Evolutionary conservation across 2,888 invertebrate genomes (phyloP).

Genomic region (Fragum whitleyi): DNA sequence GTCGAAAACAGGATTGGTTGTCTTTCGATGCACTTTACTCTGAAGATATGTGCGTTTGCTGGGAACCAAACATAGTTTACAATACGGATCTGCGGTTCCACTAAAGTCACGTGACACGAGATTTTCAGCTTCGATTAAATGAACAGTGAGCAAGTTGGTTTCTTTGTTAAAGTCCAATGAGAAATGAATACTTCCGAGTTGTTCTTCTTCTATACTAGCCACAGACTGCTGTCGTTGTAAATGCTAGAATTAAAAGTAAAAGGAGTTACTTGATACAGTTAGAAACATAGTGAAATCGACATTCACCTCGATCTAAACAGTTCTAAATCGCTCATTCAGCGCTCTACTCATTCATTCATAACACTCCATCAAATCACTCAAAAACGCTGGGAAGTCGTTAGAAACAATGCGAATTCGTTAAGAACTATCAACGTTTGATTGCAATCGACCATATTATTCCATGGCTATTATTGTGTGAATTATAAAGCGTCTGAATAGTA

Average conservation of each 20-base stretch:
- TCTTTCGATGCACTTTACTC: conserved; percentile 88
- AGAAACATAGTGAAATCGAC: too few relatives aligned
- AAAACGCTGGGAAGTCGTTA: too few relatives aligned
- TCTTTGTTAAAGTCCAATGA: conserved; percentile 88
- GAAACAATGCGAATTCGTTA: too few relatives aligned
- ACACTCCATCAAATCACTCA: too few relatives aligned
- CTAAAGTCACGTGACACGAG: conserved; percentile 80
- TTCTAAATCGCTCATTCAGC: too few relatives aligned
- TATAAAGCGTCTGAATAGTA: too few relatives aligned
- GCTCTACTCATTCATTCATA: too few relatives aligned
- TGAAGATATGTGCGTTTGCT: conserved; percentile 86
- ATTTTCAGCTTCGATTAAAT: conserved; percentile 88
- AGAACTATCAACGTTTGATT: too few relatives aligned
- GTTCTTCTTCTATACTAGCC: conserved; percentile 85
- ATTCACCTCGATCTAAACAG: too few relatives aligned
- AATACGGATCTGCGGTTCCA: conserved; percentile 87
- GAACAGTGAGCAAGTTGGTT: conserved; percentile 88
- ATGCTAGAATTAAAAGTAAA: conserved; percentile 44
- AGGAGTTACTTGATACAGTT: too few relatives aligned
- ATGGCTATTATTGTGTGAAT: too few relatives aligned
- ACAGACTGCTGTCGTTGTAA: conserved; percentile 77
- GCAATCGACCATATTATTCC: too few relatives aligned
- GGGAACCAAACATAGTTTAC: conserved; percentile 96
- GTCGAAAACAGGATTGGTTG: conserved; percentile 89
- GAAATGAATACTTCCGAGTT: conserved; percentile 89